Base-by-base conservation (phyloP, 2,797 vertebrate species). In the Aotus griseimembra region DNA sequence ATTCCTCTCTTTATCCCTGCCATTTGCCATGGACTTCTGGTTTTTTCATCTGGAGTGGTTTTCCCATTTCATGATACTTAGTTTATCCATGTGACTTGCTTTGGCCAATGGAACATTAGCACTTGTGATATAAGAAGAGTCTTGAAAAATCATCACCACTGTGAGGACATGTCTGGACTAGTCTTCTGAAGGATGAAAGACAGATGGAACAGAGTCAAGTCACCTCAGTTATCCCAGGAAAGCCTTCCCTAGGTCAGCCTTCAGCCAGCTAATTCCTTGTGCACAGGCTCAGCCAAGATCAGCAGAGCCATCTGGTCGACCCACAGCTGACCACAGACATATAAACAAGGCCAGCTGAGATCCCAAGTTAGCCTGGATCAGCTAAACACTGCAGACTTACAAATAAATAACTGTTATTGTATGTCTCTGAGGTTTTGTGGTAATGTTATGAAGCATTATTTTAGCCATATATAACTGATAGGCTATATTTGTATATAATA, bases 341-440 rank as follows among this genome's bases (percentile, higher is more conserved):
- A 26, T 73, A 76, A 95, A 17, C 26, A 58, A 90, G 44, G 72
- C 50, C 39, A 33, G 61, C 30, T 88, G 55, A 61, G 48, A 89
- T 75, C 50, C 70, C 64, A 76, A 33, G n/a, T 14, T 52, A 85
- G 26, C 36, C 24, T 7, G 12, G 57, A 58, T 50, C 82, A 85
- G 19, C 46, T 55, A 44, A 87, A 87, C 67, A n/a, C 7, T 24
- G 4, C 24, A 92, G 72, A 70, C 50, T 86, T 84, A 24, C 79
- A 83, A 87, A 90, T 14, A 67, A 80, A 90, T n/a, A 55, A 52
- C 33, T 61, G 17, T 6, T 82, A 80, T 44, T 75, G 24, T 22
- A 46, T 39, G 26, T 87, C 67, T 89, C 20, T 81, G 83, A 92
- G 93, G 73, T 87, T 97, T 96, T 89, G 52, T 72, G 33, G 76